These are phyloP conservation scores for Drosophila quinaria DNA, from an alignment of 2,888 invertebrate genomes.

Conservation along the genomic window DNA sequence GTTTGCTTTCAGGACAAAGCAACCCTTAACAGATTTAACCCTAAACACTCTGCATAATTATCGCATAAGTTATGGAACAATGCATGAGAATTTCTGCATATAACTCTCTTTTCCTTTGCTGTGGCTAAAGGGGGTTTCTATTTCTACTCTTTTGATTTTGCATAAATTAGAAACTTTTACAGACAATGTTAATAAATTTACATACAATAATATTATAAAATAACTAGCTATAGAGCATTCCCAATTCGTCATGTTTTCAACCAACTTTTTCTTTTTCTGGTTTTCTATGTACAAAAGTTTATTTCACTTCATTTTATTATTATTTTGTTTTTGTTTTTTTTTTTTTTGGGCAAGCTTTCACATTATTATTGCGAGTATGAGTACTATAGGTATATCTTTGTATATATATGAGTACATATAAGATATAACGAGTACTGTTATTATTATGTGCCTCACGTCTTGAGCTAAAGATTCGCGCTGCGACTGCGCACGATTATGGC, in stretches of 20 bases:
- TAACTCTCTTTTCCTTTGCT: conserved; percentile 2
- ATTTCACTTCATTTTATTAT: conserved; percentile 34
- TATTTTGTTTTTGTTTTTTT: not conserved
- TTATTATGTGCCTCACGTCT: conserved; percentile 79
- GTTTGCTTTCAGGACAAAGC: conserved; percentile 24
- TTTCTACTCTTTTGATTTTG: not conserved
- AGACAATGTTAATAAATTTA: too few relatives aligned
- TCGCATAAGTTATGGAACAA: conserved; percentile 18
- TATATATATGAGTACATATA: conserved; percentile 21
- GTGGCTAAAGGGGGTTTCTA: not conserved
- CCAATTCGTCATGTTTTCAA: conserved; percentile 4
- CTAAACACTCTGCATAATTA: conserved; percentile 35
- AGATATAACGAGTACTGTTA: conserved; percentile 58
- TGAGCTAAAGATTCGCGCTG: conserved; percentile 69
- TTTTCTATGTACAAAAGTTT: conserved; percentile 43
- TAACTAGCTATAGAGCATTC: conserved; percentile 22
- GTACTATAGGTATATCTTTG: conserved; percentile 23
- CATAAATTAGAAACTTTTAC: not conserved
- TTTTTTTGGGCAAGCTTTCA: conserved; percentile 66
- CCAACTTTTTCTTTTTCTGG: conserved; percentile 8
- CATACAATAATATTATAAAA: not conserved
- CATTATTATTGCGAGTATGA: conserved; percentile 49
- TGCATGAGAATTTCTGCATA: conserved; percentile 18
- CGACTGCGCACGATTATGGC: conserved; percentile 80
- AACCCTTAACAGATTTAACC: conserved; percentile 47